Evolutionary conservation across 2,888 invertebrate species (phyloP), one percentile per base, ranked within the genome.

Genomic region (Tinea pellionella): DNA sequence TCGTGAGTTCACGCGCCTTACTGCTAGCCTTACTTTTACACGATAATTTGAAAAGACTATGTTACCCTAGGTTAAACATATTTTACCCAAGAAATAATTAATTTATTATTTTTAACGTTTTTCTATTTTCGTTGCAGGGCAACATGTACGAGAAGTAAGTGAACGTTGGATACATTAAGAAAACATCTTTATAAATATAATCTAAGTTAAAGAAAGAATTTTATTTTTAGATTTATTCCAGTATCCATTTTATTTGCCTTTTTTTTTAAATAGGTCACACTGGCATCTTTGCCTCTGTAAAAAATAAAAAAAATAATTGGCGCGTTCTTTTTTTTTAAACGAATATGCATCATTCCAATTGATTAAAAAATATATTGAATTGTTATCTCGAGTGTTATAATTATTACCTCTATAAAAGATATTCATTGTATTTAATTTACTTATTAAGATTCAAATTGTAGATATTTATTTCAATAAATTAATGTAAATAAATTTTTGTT

Each of bases 401-500:
- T n/a, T n/a, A n/a, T n/a, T n/a, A n/a, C n/a, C n/a, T n/a, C n/a
- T n/a, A n/a, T n/a, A n/a, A 53, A 19, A 53, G 24, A 9, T 53
- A 12, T 16, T 53, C 53, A 53, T 32, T 57, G 57, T 57, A 32
- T 57, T 24, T 57, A 15, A 19, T 57, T 55, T 57, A 57, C 24
- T 57, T 55, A 24, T 30, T 57, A 57, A 57, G 63, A 68, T 67
- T 65, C 65, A 64, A 68, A 69, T 67, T 73, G 71, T 75, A 75
- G 73, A 70, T 72, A 72, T 73, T 70, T 72, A 72, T 73, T 75
- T 73, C 70, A 72, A 73, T 73, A 75, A 70, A 71, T 63, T 61
- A 68, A 67, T 68, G 63, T 63, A 63, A 47, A 59, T 47, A 59
- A 51, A 30, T 41, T 24, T 3, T 47, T 13, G 16, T 47, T 16